Evolutionary conservation across 2,113 vertebrate genomes (phyloP).

Genomic region (Catharus minimus): DNA sequence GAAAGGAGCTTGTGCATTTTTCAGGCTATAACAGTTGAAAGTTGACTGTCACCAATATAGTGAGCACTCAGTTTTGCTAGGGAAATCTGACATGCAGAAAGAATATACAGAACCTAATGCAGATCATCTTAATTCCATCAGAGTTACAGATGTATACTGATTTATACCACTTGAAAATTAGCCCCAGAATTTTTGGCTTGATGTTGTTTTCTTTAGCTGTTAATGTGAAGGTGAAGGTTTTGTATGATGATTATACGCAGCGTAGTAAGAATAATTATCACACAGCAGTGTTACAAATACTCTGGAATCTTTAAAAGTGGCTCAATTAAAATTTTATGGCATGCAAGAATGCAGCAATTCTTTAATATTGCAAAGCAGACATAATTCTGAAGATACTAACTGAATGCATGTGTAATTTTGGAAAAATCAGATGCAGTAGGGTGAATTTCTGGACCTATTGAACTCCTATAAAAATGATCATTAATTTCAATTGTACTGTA

Average conservation of each 20-base stretch:
- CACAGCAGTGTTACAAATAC: not conserved
- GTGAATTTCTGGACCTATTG: not conserved
- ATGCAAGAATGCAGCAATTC: not conserved
- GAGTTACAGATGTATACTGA: not conserved
- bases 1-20: not conserved
- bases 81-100: not conserved
- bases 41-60: not conserved
- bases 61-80: not conserved
- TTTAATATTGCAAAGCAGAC: not conserved
- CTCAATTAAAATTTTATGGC: not conserved
- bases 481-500: not conserved
- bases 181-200: not conserved
- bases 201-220: not conserved
- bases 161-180: not conserved
- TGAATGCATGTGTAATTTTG: not conserved
- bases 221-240: not conserved
- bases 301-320: not conserved
- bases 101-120: not conserved
- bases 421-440: not conserved
- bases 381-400: not conserved
- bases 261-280: not conserved
- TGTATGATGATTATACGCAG: not conserved
- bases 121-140: not conserved
- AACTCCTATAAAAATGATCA: not conserved
- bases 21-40: not conserved